These are phyloP conservation scores for Galagoides demidoff DNA, from an alignment of 2,797 vertebrate genomes.

Conservation along the genomic window DNA sequence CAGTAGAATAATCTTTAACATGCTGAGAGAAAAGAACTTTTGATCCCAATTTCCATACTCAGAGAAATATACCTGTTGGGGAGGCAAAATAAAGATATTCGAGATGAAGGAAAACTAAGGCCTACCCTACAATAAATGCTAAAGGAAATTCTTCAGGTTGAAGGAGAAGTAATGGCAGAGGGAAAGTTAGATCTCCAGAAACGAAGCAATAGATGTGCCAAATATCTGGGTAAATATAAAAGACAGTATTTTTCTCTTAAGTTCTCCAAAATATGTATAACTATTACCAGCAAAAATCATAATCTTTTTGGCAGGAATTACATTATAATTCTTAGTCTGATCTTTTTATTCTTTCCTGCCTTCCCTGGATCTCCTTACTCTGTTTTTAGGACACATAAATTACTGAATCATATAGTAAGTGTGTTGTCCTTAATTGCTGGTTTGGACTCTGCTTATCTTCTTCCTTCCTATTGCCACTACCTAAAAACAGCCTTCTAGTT, in stretches of 20 bases:
- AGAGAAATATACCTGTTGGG: neutral
- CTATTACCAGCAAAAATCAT: neutral
- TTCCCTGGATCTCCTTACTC: neutral
- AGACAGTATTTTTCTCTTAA: neutral
- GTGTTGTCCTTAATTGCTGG: neutral
- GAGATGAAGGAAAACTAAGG: neutral
- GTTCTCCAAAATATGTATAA: conserved; percentile 29
- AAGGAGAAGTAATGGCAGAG: neutral
- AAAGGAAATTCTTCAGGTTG: neutral
- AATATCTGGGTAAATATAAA: conserved; percentile 2
- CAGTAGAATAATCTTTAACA: conserved; percentile 4
- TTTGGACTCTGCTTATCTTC: neutral
- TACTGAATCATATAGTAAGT: neutral
- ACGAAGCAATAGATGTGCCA: neutral
- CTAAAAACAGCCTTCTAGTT: neutral
- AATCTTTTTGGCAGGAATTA: neutral
- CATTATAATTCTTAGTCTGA: neutral
- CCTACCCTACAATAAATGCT: neutral
- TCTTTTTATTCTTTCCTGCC: neutral
- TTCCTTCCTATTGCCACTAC: neutral
- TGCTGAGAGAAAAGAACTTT: neutral
- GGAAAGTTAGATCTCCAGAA: conserved; percentile 31
- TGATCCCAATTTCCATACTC: neutral
- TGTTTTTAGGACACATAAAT: neutral
- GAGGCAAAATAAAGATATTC: conserved; percentile 35